Base-by-base conservation (phyloP, 1,140 invertebrate genomes). In the Babylonia areolata region DNA sequence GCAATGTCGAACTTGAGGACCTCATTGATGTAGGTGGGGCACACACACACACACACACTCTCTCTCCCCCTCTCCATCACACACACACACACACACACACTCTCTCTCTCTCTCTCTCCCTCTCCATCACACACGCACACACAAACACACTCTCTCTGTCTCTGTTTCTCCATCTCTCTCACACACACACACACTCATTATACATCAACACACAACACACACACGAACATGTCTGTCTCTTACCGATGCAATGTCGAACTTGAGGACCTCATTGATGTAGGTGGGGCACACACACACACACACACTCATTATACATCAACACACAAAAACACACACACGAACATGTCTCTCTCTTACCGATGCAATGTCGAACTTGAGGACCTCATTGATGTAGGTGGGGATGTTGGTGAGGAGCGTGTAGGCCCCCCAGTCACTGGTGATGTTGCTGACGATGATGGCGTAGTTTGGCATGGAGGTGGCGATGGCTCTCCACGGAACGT, bases 361-460 rank as follows among this genome's bases (percentile, higher is more conserved):
- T 5, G 91, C 87, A 20, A 95, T 94, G 81, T 94, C 92, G 82
- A 94, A 92, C 84, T 93, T 91, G 9, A 95, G 90, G 1, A 95
- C 94, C 86, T 94, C 93, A 73, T 90, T 94, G 89, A 94, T 92
- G 90, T 94, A 95, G n/a, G 91, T 93, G 31, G 94, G 94, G 39
- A 94, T 94, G 87, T 92, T 93, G 11, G 94, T 94, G 9, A 94
- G 90, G 17, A 94, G 88, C n/a, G 94, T 94, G 95, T 99, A 99
- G 93, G 99, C 99, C 91, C 99, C 99, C 99, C 99, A 99, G 35
- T 98, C 99, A 83, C 99, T 96, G 91, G 99, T 99, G 93, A 99
- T 99, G 93, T 99, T 99, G 2, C 99, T 99, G 33, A 99, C 98
- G 83, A 99, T 98, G 85, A 99, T 99, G 2, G 99, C 99, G 93